Conservation (phyloP, 2,113 vertebrate genomes). For the Ivindomyrus marchei region DNA sequence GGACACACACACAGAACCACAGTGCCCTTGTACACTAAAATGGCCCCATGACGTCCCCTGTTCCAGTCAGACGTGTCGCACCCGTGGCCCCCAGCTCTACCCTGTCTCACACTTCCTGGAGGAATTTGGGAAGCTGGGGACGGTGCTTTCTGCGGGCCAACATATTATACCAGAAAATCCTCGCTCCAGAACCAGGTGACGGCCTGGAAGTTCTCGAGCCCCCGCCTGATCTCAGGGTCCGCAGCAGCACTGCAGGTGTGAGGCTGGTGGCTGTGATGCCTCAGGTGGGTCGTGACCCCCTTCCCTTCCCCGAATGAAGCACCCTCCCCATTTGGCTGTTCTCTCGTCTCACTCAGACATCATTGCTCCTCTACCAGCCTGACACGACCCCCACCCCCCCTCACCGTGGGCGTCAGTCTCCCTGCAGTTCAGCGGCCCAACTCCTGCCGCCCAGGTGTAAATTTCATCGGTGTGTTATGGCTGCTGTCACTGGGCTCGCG, state of each 20-base stretch:
- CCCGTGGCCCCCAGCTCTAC: constrained; percentile 49
- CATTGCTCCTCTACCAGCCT: neutral
- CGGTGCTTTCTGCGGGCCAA: constrained; percentile 6
- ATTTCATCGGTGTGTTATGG: neutral
- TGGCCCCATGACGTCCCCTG: neutral
- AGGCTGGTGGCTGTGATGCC: neutral
- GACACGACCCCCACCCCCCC: neutral
- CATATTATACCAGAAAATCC: constrained; percentile 33
- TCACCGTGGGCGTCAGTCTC: neutral
- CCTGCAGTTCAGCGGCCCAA: neutral
- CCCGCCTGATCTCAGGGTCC: neutral
- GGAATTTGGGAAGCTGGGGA: constrained; percentile 45
- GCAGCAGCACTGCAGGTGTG: neutral
- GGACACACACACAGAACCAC: neutral
- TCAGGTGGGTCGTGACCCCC: neutral
- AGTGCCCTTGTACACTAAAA: neutral
- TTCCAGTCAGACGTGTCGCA: constrained; percentile 28
- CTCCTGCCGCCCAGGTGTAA: neutral
- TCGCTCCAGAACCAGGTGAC: constrained; percentile 36
- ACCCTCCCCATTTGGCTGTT: neutral
- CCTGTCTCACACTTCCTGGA: constrained; percentile 48
- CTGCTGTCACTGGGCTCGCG: neutral
- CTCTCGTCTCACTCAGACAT: neutral
- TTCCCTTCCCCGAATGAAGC: neutral
- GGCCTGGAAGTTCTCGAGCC: neutral